Evolutionary conservation across 30 jellyfish, hydroid and myxozoan species (phyloP).

Genomic region (Chrysaora quinquecirrha): DNA sequence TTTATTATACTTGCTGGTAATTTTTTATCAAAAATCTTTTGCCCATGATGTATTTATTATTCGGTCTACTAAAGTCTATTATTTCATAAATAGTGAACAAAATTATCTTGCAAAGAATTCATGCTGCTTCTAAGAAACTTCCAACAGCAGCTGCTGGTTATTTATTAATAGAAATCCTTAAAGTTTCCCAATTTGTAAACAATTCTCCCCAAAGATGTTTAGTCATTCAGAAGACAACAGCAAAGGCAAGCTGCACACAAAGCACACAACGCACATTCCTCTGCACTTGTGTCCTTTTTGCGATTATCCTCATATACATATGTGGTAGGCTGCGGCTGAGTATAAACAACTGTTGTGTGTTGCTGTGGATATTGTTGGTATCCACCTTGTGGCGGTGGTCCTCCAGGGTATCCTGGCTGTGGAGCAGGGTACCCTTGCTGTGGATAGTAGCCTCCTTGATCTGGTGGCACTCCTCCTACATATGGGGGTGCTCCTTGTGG

Average conservation of each 20-base stretch:
- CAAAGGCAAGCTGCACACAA: slow-evolving; percentile 95
- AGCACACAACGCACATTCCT: slow-evolving; percentile 96
- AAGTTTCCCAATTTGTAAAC: too few relatives aligned
- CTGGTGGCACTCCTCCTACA: slow-evolving; percentile 45
- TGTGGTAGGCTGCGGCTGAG: slow-evolving; percentile 81
- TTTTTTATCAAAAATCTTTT: too few relatives aligned
- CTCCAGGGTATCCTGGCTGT: slow-evolving; percentile 65
- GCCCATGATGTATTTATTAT: too few relatives aligned
- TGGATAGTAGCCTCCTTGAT: slow-evolving; percentile 50
- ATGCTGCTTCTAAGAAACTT: too few relatives aligned
- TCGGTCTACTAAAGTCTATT: too few relatives aligned
- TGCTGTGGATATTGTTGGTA: slow-evolving; percentile 62
- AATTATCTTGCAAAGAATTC: too few relatives aligned
- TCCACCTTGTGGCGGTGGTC: slow-evolving; percentile 17
- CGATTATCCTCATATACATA: slow-evolving; percentile 63
- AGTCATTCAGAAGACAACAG: slow-evolving; percentile 87
- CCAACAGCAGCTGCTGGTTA: too few relatives aligned
- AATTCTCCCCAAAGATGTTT: neutral
- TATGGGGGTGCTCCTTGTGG: slow-evolving; percentile 65
- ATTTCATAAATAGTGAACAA: too few relatives aligned
- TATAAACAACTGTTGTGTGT: slow-evolving; percentile 56
- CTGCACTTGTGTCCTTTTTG: slow-evolving; percentile 82
- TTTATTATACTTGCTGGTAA: too few relatives aligned
- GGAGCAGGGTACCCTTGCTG: slow-evolving; percentile 61
- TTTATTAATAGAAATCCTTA: too few relatives aligned